phyloP scores from a whole-genome alignment of 2,113 vertebrate species.

The Ondatra zibethicus region DNA sequence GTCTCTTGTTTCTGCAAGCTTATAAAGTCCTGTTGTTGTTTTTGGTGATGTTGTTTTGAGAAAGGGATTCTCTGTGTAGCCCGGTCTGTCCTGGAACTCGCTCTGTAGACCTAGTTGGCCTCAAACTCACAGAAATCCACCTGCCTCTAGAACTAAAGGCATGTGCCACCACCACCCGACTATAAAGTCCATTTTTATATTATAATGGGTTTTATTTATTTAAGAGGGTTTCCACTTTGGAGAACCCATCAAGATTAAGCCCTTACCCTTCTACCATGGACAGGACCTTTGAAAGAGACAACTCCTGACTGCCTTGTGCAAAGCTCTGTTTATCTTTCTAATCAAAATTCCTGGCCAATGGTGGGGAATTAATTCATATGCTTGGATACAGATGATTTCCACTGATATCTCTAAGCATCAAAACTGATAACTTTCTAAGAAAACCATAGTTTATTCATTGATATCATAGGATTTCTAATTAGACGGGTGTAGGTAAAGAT shows the following conservation, averaged over 20 bases:
- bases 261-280: not conserved
- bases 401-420: not conserved
- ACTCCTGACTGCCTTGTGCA: not conserved
- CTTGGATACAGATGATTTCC: not conserved
- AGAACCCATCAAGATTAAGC: not conserved
- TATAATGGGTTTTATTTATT: not conserved
- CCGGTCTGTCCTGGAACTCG: not conserved
- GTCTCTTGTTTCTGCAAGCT: not conserved
- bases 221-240: not conserved
- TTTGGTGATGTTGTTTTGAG: not conserved
- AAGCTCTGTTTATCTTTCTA: not conserved
- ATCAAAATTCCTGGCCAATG: not conserved
- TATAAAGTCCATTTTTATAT: not conserved
- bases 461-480: constrained; percentile 5
- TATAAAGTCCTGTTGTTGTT: not conserved
- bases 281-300: not conserved
- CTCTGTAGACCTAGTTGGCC: not conserved
- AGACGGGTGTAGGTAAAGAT: not conserved
- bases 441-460: constrained; percentile 30
- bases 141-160: not conserved
- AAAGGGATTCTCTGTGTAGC: not conserved
- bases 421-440: not conserved
- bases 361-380: not conserved
- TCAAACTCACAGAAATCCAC: not conserved
- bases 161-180: not conserved